Evolutionary conservation across 2,113 vertebrate genomes (phyloP), one percentile per base, ranked within the genome.

Genomic region (Dromas ardeola): DNA sequence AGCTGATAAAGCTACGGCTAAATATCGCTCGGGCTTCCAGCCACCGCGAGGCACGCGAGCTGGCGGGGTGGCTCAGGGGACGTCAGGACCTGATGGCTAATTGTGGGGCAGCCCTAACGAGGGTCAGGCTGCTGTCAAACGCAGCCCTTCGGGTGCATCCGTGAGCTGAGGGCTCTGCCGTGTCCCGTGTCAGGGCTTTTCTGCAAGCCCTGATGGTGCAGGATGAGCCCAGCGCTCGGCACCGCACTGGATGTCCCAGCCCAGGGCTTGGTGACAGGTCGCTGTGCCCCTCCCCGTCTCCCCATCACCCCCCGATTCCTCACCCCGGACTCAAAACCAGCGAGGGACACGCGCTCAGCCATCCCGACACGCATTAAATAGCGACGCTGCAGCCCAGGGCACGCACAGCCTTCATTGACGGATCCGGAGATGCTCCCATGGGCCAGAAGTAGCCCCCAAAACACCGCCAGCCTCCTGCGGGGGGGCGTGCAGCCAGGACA

Each of bases 211-310:
- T 36, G 59, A 32, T 5, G 61, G 50, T 15, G 25, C 59, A 10
- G 11, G 30, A 7, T 72, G 50, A 72, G 58, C 30, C 40, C 17
- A 1, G 2, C 1, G 34, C 43, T n/a, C 72, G 7, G 53, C 55
- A 27, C 36, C 2, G 1, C 16, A 1, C 32, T 2, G 7, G 21
- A 25, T 34, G 11, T 12, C 21, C 38, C 65, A 47, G 23, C 45
- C 34, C 40, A 34, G 63, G 17, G 40, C 22, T 63, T 13, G 34
- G 53, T 2, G 30, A 42, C 43, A 21, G 4, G 40, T 29, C 3
- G 1, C 29, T 7, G 40, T 34, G 76, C 6, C 7, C 38, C 38
- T 14, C 2, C 0, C 20, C 1, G 4, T 5, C 10, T 5, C 8
- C 15, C 23, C 5, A 3, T 11, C 5, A 4, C 8, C n/a, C 27